Base-by-base conservation (phyloP, 92 coral and sea anemone species). In the Palythoa grandis region DNA sequence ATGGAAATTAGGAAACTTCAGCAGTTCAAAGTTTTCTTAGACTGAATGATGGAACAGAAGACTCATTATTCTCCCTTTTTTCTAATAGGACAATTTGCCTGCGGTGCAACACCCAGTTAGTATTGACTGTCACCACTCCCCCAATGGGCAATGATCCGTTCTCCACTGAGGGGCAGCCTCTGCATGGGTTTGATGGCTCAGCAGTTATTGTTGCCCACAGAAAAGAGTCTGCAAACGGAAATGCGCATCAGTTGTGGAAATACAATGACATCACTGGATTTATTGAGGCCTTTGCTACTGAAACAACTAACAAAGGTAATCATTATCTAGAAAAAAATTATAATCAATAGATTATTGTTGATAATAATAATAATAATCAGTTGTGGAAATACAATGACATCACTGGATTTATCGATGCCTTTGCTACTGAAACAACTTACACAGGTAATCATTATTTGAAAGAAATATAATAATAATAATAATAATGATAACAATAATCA, bases 191-290 rank as follows among this genome's bases (percentile, higher is more conserved):
- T 85, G 96, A 86, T 15, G 96, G 98, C 9, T 93, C 95, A 71
- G 83, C 90, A 50, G 98, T 96, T 23, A 87, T 92, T 47, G 95
- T 96, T 19, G 98, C 94, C 53, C 89, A 91, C 73, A 90, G 95
- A 35, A 96, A 94, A 89, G 61, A 87, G 70, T 86, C 87, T 47
- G 93, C 86, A 20, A 94, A 96, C 87, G 98, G 98, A 15, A 94
- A 94, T 70, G 92, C 98, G 40, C 88, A 93, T 65, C 98, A 96
- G 84, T 65, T 96, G 68, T 96, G 98, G 98, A 86, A 92, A 60
- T 96, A 87, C 75, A 95, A 92, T 72, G 74, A 89, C 22, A 76
- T 91, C 74, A 89, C 96, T 19, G 98, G 98, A 48, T 92, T 96
- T 15, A 87, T 96, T 40, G 94, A 90, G 77, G 95, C 98, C 5